Conservation (phyloP, 2,113 vertebrate species). For the Menura novaehollandiae region DNA sequence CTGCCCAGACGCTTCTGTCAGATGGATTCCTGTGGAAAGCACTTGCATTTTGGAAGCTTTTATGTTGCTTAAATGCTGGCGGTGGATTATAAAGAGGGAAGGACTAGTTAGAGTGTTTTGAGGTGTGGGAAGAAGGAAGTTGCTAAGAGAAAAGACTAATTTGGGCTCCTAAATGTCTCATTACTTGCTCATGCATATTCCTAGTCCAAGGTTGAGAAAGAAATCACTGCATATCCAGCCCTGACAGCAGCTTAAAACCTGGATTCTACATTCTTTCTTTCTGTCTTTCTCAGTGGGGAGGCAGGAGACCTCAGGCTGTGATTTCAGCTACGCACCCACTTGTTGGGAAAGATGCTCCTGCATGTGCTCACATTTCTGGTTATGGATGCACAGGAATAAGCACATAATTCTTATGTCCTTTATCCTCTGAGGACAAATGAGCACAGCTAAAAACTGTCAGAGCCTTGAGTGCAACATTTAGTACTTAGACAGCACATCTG, state of each 20-base stretch:
- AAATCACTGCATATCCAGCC: constrained; percentile 10
- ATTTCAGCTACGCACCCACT: neutral
- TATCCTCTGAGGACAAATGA: neutral
- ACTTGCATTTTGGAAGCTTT: neutral
- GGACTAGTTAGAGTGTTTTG: neutral
- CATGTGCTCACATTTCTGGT: neutral
- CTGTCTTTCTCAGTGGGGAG: neutral
- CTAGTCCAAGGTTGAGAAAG: neutral
- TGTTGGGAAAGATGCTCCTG: neutral
- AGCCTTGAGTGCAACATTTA: neutral
- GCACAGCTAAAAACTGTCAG: neutral
- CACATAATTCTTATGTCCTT: neutral
- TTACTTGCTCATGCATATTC: constrained; percentile 51
- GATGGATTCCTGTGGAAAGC: neutral
- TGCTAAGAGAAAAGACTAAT: constrained; percentile 54
- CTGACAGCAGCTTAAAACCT: neutral
- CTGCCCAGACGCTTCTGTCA: neutral
- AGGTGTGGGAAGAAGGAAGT: constrained; percentile 47
- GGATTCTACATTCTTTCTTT: neutral
- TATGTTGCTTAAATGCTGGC: neutral
- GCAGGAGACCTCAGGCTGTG: neutral
- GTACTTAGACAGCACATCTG: neutral
- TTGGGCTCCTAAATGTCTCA: constrained; percentile 34
- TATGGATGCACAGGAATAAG: neutral
- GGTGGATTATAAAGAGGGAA: constrained; percentile 36